Evolutionary conservation across 2,797 vertebrate species (phyloP), one percentile per base, ranked within the genome.

Genomic region (Benthosema pterotum): DNA sequence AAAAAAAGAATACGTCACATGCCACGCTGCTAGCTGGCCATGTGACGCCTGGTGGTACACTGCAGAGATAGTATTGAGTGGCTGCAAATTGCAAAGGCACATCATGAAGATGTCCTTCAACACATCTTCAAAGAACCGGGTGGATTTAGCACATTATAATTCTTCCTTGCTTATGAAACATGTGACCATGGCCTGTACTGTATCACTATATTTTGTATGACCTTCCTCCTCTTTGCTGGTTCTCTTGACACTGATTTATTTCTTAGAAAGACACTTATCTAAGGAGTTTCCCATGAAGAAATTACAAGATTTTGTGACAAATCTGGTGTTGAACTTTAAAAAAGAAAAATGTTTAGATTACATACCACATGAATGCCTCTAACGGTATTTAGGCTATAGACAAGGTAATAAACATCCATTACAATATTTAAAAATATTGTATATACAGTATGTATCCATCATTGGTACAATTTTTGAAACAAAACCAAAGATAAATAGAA

Each of bases 91-190:
- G 49, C 57, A 48, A 67, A 71, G 25, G 59, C 38, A 58, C 65
- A 65, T 58, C 52, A 63, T 70, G 56, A 69, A 73, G 62, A 38
- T 45, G 48, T 22, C 46, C 60, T 72, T 61, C 60, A 57, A 68
- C n/a, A 25, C 3, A 0, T 12, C 25, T 5, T n/a, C 17, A 59
- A 67, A 57, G 50, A 19, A 56, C 14, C 18, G 51, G 60, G 25
- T 43, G 50, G 18, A 15, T 52, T 63, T 12, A 19, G 28, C 49
- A 17, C 18, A 25, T 52, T 49, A 3, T 9, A 63, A 61, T 32
- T 57, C 45, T 74, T 68, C 49, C 32, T 50, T 60, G 28, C 12
- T 43, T 7, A 32, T n/a, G 22, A 64, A 38, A 55, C 18, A 63
- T 54, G 48, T 43, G 52, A 56, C 52, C 47, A 49, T 13, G 58